Evolutionary conservation across 2,888 invertebrate genomes (phyloP), one percentile per base, ranked within the genome.

Genomic region (Watsonalla cultraria): DNA sequence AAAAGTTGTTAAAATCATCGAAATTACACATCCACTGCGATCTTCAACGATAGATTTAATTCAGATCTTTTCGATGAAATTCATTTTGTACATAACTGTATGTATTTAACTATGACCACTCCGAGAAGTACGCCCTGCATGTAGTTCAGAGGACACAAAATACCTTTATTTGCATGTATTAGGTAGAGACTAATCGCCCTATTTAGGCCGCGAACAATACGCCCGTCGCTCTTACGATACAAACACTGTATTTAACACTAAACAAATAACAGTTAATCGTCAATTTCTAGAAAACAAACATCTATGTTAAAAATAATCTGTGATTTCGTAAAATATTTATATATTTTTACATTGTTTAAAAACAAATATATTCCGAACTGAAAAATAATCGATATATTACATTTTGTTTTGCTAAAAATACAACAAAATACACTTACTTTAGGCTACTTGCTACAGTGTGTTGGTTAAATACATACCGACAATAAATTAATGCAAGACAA

Each of bases 401-500:
- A 87, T 72, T 82, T 80, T 70, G 74, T 70, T 78, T 75, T 78
- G 76, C 79, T 80, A 80, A 68, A 72, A 71, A 74, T 82, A 82
- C 74, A 86, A 83, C 81, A 78, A 80, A 81, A 83, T 87, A 87
- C 85, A 87, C 86, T 84, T 87, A 84, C 57, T 73, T 82, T 78
- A 81, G 78, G 76, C 84, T 86, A 84, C 72, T 70, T 66, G 64
- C 84, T 83, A 86, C 75, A 65, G 70, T 68, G 72, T 68, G 71
- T 76, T 72, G 70, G 74, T 73, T 80, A 82, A 78, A 63, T 76
- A 76, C 65, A 73, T 70, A 77, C 69, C 67, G 76, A 78, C 76
- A 81, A 85, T 84, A 82, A 75, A 72, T 74, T 69, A 74, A 68
- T 56, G 60, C 61, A 67, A 67, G 65, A 65, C 62, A 64, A 65